phyloP scores from a whole-genome alignment of 2,113 vertebrate species.

The Caranx melampygus region DNA sequence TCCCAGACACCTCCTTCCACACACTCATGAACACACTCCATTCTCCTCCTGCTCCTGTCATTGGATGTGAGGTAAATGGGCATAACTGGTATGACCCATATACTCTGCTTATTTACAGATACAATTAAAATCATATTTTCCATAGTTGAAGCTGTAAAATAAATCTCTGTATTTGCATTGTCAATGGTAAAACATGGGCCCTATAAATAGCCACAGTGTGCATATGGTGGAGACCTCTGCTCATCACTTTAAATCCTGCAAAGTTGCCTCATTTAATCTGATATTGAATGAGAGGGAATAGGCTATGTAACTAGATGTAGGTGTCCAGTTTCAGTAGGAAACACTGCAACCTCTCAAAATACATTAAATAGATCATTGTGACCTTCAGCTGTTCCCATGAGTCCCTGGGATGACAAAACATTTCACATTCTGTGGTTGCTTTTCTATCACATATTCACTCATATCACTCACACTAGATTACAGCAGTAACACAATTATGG shows the following conservation, averaged over 20 bases:
- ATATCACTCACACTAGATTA: neutral
- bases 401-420: conserved; percentile 23
- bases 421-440: neutral
- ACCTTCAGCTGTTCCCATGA: conserved; percentile 27
- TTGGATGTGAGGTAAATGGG: conserved; percentile 21
- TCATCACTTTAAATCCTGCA: conserved; percentile 4
- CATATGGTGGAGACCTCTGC: neutral
- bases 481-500: neutral
- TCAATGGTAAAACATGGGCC: neutral
- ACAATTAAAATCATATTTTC: neutral
- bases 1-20: neutral
- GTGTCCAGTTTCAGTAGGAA: neutral
- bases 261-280: conserved; percentile 13
- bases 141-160: neutral
- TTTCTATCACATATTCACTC: neutral
- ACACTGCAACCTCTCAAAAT: conserved; percentile 28
- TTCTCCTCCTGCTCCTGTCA: conserved; percentile 18
- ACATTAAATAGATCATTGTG: conserved; percentile 10
- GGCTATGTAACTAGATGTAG: neutral
- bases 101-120: neutral
- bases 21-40: neutral
- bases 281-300: neutral
- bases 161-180: neutral
- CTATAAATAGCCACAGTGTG: neutral
- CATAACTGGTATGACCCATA: conserved; percentile 15